Evolutionary conservation across 2,888 invertebrate species (phyloP).

Genomic region (Lamellibrachia satsuma): DNA sequence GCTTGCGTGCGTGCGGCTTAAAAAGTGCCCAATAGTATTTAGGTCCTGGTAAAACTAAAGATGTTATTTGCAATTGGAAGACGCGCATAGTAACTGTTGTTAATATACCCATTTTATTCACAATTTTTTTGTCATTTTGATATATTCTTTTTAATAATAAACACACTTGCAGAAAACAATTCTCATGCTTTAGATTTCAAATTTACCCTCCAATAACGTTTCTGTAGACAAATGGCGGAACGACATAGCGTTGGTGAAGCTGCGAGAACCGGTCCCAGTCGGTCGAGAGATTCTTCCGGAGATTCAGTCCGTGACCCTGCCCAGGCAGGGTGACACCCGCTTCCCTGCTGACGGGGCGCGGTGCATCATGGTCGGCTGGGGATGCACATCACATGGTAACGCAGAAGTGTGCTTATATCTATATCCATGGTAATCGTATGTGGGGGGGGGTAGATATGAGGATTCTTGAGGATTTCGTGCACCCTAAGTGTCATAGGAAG

Average conservation of each 20-base stretch:
- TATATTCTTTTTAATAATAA: not conserved
- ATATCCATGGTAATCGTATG: not conserved
- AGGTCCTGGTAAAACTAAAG: not conserved
- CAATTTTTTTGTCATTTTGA: no score
- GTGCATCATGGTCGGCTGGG: slow-evolving; percentile 59
- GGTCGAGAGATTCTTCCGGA: slow-evolving; percentile 41
- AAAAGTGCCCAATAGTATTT: not conserved
- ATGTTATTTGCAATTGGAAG: no score
- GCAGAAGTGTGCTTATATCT: not conserved
- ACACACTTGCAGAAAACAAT: no score
- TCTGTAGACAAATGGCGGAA: slow-evolving; percentile 70
- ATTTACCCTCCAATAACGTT: not conserved
- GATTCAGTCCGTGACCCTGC: slow-evolving; percentile 44
- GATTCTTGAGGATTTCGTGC: no score
- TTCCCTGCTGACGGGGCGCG: slow-evolving; percentile 44
- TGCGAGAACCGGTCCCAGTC: slow-evolving; percentile 63
- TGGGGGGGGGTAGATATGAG: no score
- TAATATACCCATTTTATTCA: no score
- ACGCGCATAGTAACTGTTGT: no score
- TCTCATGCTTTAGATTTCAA: not conserved
- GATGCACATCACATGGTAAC: slow-evolving; percentile 50
- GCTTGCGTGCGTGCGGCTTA: not conserved
- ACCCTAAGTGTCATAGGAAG: no score
- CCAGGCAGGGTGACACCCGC: not conserved
- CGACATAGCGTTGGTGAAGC: slow-evolving; percentile 86